phyloP scores from a whole-genome alignment of 2,797 vertebrate genomes.

The Lepus oiostolus region DNA sequence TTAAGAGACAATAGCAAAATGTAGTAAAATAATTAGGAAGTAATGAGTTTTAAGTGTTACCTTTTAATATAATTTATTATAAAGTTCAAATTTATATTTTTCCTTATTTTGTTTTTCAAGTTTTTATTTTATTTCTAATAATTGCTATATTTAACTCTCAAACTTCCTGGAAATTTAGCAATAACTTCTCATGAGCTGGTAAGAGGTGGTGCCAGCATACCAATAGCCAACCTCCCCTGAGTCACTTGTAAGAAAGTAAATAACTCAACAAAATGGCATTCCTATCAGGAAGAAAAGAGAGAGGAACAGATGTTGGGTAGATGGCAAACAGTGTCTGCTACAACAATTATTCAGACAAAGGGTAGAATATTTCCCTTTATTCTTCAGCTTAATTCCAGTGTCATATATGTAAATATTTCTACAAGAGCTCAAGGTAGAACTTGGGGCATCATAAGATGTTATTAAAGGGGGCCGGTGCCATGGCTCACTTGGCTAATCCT shows the following conservation, averaged over 20 bases:
- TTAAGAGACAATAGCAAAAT: slow-evolving; percentile 22
- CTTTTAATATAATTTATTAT: slow-evolving; percentile 23
- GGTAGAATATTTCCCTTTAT: background rate
- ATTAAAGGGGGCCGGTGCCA: too few species aligned
- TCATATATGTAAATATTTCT: background rate
- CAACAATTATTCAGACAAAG: background rate
- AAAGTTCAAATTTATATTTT: background rate
- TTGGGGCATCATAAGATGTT: background rate
- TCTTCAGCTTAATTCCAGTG: background rate
- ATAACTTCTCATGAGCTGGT: background rate
- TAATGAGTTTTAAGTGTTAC: background rate
- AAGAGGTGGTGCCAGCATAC: background rate
- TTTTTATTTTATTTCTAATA: slow-evolving; percentile 29
- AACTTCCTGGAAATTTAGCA: slow-evolving; percentile 34
- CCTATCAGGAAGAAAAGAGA: background rate
- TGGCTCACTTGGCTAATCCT: too few species aligned
- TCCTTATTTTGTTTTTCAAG: too few species aligned
- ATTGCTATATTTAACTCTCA: slow-evolving; percentile 22
- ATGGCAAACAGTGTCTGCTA: background rate
- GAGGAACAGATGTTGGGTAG: background rate
- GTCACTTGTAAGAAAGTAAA: background rate
- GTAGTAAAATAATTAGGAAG: slow-evolving; percentile 36
- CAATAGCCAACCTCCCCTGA: background rate
- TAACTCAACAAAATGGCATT: background rate
- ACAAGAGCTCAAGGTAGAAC: background rate